Evolutionary conservation across 2,797 vertebrate species (phyloP), one percentile per base, ranked within the genome.

Genomic region (Crenuchus spilurus): DNA sequence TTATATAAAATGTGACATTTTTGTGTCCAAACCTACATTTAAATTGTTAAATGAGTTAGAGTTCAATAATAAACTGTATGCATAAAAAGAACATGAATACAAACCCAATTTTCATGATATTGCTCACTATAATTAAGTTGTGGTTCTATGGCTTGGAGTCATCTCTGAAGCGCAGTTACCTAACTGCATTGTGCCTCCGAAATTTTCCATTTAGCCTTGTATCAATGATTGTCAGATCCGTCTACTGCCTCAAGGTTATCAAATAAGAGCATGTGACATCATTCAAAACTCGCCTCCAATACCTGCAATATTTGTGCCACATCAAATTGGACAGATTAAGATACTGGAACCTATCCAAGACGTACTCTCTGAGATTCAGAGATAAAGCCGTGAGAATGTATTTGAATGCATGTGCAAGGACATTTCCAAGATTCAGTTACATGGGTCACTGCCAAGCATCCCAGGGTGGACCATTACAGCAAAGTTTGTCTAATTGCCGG

Each of bases 211-310:
- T 73, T 49, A 69, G 48, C 24, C 20, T 10, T 39, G 10, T 51
- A 44, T 57, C 58, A 69, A 63, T 78, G 55, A 41, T 58, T 78
- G 54, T 73, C 70, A 58, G 61, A 69, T 76, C 63, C 63, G 24
- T 35, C 3, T 16, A 28, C 55, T 63, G 39, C 14, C 41, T 46
- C 58, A 11, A 68, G 52, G 48, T 63, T 48, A 77, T 78, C 70
- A 69, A 51, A 63, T 57, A 44, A 20, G 6, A 39, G 18, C 13
- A 28, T 48, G 28, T 77, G 70, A 67, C 22, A 62, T 67, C 54
- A 70, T 24, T 26, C 26, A 11, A 44, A 42, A 20, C 3, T 62
- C 39, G 3, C 28, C 16, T 62, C 7, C 5, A 10, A n/a, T 31
- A 33, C 10, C 28, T 22, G 22, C 22, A 69, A 31, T 9, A 3